Evolutionary conservation across 2,797 vertebrate species (phyloP).

Genomic region (Parotocinclus haroldoi): DNA sequence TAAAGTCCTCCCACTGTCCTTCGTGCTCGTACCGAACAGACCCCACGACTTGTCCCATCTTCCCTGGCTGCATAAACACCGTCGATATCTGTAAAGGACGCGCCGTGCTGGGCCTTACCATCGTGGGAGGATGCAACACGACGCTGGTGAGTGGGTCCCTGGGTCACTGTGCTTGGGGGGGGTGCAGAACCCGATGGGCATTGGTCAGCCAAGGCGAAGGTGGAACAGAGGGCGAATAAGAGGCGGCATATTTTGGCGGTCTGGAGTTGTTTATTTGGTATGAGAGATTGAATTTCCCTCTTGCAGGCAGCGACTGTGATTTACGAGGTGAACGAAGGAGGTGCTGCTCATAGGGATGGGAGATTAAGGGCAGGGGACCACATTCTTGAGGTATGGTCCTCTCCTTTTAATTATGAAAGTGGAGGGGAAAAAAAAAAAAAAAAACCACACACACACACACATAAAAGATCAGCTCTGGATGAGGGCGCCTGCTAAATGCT

Average conservation of each 20-base stretch:
- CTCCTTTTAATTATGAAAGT: too few relatives aligned
- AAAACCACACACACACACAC: too few relatives aligned
- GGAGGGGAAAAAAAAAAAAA: too few relatives aligned
- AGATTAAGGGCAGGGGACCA: conserved; percentile 92
- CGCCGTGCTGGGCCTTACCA: conserved; percentile 88
- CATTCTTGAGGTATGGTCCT: conserved; percentile 82
- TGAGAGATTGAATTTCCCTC: too few relatives aligned
- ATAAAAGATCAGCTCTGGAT: too few relatives aligned
- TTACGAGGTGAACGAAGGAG: conserved; percentile 93
- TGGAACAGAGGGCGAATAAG: too few relatives aligned
- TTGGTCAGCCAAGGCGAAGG: too few relatives aligned
- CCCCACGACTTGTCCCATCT: conserved; percentile 77
- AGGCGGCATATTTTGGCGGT: too few relatives aligned
- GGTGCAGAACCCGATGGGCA: too few relatives aligned
- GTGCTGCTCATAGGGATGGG: conserved; percentile 90
- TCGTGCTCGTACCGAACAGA: conserved; percentile 72
- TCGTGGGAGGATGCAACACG: conserved; percentile 91
- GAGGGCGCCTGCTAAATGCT: too few relatives aligned
- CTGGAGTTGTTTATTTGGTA: too few relatives aligned
- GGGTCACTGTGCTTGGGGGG: too few relatives aligned
- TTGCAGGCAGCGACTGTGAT: conserved; percentile 88
- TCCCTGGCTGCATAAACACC: conserved; percentile 83
- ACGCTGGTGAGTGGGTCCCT: conserved; percentile 89
- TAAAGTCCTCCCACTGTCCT: conserved; percentile 62
- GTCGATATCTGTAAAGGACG: conserved; percentile 88